Evolutionary conservation across 2,113 vertebrate genomes (phyloP).

Genomic region (Budorcas taxicolor): DNA sequence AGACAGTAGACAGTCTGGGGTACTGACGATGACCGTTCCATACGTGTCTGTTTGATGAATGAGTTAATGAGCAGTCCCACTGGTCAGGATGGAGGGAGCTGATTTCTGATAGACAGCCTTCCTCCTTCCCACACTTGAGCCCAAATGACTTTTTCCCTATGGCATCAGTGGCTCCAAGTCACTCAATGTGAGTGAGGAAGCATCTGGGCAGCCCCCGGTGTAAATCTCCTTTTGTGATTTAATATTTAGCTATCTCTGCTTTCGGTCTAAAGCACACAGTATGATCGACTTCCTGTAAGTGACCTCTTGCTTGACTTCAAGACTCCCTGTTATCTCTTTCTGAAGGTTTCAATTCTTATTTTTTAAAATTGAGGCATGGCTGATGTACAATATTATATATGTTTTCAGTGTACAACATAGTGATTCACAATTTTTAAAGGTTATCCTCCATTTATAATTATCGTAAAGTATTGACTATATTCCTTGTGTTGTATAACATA

Average conservation of each 20-base stretch:
- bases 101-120: background rate
- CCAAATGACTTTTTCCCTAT: background rate
- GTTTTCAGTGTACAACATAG: background rate
- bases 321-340: background rate
- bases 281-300: background rate
- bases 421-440: background rate
- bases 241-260: background rate
- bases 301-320: background rate
- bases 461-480: background rate
- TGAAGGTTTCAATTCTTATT: background rate
- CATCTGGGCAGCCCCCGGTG: background rate
- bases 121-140: background rate
- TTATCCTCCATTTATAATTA: background rate
- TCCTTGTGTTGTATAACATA: background rate
- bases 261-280: background rate
- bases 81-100: background rate
- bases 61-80: background rate
- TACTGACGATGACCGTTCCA: background rate
- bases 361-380: background rate
- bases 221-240: background rate
- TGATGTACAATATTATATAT: background rate
- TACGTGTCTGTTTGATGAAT: background rate
- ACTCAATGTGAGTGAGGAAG: background rate
- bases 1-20: background rate
- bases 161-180: background rate